Evolutionary conservation across 2,797 vertebrate species (phyloP), one percentile per base, ranked within the genome.

Genomic region (Amniataba percoides): DNA sequence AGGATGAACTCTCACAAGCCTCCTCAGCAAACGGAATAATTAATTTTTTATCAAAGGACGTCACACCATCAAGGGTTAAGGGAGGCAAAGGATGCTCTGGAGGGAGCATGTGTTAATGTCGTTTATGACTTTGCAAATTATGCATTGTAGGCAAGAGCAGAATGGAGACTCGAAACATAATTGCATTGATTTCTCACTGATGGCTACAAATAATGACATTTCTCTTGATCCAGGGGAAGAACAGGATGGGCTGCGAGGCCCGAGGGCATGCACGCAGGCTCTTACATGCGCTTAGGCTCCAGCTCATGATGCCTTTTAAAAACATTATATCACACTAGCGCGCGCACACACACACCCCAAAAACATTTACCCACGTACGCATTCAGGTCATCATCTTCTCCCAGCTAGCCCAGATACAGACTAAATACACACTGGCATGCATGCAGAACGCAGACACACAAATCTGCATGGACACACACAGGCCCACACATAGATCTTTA

Each of bases 141-240:
- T 92, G 77, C 79, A 84, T 94, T 95, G 92, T 87, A 92, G 92
- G 94, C 87, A 92, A 92, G 89, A 94, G 91, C 93, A 86, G 89
- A 94, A 94, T 89, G 93, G 94, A 92, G 92, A 86, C 92, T 93
- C 75, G 77, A 94, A 94, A 92, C 93, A 91, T 95, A 95, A 95
- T 95, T 94, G 94, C 92, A 90, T 90, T 84, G 93, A 95, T 95
- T 95, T 93, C 86, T 93, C 85, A 91, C 93, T 92, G 93, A 95
- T 90, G 89, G 91, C 93, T 93, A 88, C 91, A 94, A 94, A 93
- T 94, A 94, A 93, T 92, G 94, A 94, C 93, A 89, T 93, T 94
- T 94, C 91, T 91, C 94, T 96, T 96, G 95, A 96, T 96, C 94
- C 92, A 79, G 58, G 52, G 90, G 91, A 91, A 86, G 87, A 87